Base-by-base conservation (phyloP, 2,888 invertebrate species). In the Theretra japonica region DNA sequence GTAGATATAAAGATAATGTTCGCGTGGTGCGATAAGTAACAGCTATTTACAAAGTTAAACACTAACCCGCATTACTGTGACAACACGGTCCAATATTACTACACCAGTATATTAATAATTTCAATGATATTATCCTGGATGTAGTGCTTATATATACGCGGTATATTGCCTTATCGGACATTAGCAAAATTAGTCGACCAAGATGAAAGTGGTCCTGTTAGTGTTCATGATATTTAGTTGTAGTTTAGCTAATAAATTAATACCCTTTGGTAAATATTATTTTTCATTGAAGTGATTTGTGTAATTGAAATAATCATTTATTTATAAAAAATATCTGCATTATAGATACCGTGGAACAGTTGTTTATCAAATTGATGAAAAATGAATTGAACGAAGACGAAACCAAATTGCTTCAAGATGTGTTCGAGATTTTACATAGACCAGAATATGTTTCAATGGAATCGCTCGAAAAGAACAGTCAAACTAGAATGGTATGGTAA, bases 191-290 rank as follows among this genome's bases (percentile, higher is more conserved):
- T 72, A 74, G 73, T 73, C 74, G 74, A 65, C 73, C 79, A 88
- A 80, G 75, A 92, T 93, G 91, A 90, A 85, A 81, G 82, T 84
- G 83, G 74, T 88, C 68, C 72, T 88, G 75, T 76, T 86, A 69
- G 68, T 88, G 73, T 74, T 88, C 73, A 75, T 88, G 70, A 70
- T 90, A 75, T 73, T 88, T 62, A 76, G 79, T 65, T 78, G 81
- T 56, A 79, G 80, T 73, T 79, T 84, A 70, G 88, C 90, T 41
- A 80, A 75, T 28, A 77, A 82, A 65, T 80, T 90, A 30, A 79
- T 92, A 72, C 83, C 88, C 53, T 75, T 84, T 79, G 91, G 93
- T 93, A 84, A 83, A 23, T 65, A 19, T 23, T 21, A 41, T 41
- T 15, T 65, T 23, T 48, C 15, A 33, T 25, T 25, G 17, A 65